These are phyloP conservation scores for Rana temporaria DNA, from an alignment of 2,113 vertebrate species.

Conservation along the genomic window DNA sequence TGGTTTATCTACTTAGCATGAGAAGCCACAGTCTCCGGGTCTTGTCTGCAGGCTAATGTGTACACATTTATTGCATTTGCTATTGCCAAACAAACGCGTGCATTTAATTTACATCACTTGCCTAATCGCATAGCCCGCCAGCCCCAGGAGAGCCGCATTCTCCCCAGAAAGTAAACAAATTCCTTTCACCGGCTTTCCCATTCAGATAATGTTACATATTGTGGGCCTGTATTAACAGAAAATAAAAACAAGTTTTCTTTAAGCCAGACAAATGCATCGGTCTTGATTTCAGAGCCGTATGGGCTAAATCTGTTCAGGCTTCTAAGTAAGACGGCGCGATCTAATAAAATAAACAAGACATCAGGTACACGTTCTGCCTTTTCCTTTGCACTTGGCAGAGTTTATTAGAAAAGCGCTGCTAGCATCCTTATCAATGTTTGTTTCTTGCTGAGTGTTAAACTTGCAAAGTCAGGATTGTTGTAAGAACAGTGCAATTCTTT, in stretches of 20 bases:
- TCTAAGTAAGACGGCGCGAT: not conserved
- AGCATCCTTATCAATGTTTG: constrained; percentile 6
- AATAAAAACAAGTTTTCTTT: constrained; percentile 24
- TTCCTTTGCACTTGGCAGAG: not conserved
- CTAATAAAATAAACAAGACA: not conserved
- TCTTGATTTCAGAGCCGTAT: not conserved
- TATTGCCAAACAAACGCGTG: constrained; percentile 4
- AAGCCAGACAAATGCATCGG: not conserved
- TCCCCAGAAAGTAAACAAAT: constrained; percentile 20
- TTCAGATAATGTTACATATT: constrained; percentile 28
- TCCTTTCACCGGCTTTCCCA: not conserved
- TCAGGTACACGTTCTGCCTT: not conserved
- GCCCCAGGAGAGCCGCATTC: not conserved
- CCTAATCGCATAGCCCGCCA: constrained; percentile 16
- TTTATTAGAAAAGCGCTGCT: constrained; percentile 10
- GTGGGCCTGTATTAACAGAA: not conserved
- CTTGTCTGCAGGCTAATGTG: constrained; percentile 31
- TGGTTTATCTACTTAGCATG: constrained; percentile 1
- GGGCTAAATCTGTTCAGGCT: not conserved
- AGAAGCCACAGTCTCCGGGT: constrained; percentile 41
- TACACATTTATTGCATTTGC: constrained; percentile 42
- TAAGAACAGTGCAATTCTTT: no score
- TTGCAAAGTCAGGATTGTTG: no score
- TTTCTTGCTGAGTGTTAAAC: no score
- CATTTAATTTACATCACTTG: constrained; percentile 29